Evolutionary conservation across 2,888 invertebrate genomes (phyloP).

Genomic region (Temnothorax rugatulus): DNA sequence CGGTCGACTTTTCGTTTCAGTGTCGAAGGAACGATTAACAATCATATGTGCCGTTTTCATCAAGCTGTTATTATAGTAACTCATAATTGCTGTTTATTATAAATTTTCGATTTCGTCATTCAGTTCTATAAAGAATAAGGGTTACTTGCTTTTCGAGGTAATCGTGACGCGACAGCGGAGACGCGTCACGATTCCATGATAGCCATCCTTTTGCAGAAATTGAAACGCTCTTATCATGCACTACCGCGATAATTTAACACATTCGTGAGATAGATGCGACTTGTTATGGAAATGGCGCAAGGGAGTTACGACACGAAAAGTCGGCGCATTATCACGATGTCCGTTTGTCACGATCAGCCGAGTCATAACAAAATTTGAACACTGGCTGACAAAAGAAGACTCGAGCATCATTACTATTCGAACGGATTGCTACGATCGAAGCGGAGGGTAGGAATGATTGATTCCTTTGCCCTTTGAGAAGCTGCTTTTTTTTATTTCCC

Average conservation of each 20-base stretch:
- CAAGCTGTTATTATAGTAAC: neutral
- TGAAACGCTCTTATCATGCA: neutral
- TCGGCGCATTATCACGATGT: slow-evolving; percentile 20
- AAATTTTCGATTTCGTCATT: neutral
- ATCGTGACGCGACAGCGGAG: slow-evolving; percentile 72
- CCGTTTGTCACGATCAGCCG: slow-evolving; percentile 25
- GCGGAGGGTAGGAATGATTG: slow-evolving; percentile 19
- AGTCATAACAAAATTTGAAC: slow-evolving; percentile 18
- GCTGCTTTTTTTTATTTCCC: slow-evolving; percentile 36
- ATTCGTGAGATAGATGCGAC: neutral
- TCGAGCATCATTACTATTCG: slow-evolving; percentile 8
- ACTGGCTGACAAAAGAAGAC: neutral
- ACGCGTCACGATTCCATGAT: slow-evolving; percentile 65
- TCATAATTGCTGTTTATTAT: neutral
- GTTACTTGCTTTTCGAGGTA: neutral
- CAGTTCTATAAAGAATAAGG: neutral
- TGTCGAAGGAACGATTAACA: neutral
- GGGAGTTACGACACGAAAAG: slow-evolving; percentile 31
- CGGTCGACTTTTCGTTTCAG: slow-evolving; percentile 39
- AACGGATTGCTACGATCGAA: neutral
- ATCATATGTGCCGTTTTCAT: neutral
- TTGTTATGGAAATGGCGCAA: neutral
- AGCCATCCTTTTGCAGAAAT: slow-evolving; percentile 7
- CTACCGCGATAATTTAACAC: slow-evolving; percentile 16
- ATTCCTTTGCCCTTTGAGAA: slow-evolving; percentile 4